These are phyloP conservation scores for Coranthus polyacanthus DNA, from an alignment of 2,797 vertebrate genomes.

Conservation along the genomic window DNA sequence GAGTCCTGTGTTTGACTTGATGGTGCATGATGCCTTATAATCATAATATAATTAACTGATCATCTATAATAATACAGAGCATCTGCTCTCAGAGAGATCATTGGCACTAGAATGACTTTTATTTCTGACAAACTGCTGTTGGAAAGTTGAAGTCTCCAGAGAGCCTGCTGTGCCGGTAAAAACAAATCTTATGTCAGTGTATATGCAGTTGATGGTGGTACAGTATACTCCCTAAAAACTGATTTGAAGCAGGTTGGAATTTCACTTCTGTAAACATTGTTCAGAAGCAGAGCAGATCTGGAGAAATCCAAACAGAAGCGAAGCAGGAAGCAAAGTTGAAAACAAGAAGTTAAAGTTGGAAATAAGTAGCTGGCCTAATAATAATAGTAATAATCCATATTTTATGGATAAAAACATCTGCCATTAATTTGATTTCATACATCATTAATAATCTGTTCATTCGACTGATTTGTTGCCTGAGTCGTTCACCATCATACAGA, in stretches of 20 bases:
- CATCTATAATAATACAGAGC: too few relatives aligned
- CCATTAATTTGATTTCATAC: too few relatives aligned
- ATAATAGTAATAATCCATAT: too few relatives aligned
- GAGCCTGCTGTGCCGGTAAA: not conserved
- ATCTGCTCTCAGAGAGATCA: not conserved
- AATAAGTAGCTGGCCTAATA: too few relatives aligned
- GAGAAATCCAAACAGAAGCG: not conserved
- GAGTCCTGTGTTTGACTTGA: not conserved
- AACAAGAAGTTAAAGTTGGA: too few relatives aligned
- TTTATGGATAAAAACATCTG: too few relatives aligned
- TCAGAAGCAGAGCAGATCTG: constrained; percentile 1
- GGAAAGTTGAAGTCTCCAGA: not conserved
- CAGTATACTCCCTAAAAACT: not conserved
- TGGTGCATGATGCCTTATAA: not conserved
- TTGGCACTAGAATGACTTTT: not conserved
- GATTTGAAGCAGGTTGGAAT: not conserved
- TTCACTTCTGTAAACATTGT: not conserved
- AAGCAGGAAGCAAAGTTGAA: not conserved
- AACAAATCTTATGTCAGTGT: not conserved
- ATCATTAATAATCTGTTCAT: too few relatives aligned
- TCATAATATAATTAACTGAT: not conserved
- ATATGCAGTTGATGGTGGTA: not conserved
- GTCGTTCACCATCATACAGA: too few relatives aligned
- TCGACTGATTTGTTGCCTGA: too few relatives aligned
- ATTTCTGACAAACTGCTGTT: not conserved